phyloP scores from a whole-genome alignment of 2,113 vertebrate genomes.

The Neoarius graeffei region DNA sequence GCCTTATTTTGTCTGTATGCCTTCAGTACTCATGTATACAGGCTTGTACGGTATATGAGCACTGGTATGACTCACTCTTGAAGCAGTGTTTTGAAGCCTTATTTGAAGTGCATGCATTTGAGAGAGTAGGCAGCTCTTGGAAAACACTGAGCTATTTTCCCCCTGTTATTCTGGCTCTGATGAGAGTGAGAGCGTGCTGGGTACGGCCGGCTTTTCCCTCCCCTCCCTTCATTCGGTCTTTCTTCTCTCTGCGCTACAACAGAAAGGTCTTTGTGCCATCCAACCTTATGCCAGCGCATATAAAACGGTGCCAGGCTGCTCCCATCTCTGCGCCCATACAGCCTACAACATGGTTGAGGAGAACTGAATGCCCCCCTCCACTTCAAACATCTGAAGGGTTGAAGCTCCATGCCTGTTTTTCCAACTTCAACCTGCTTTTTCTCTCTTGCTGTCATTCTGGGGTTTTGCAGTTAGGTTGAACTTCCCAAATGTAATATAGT shows the following conservation, averaged over 20 bases:
- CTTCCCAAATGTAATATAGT: constrained; percentile 25
- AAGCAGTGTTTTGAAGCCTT: constrained; percentile 3
- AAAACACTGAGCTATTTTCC: constrained; percentile 18
- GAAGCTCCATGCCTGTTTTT: neutral
- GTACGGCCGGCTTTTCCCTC: constrained; percentile 44
- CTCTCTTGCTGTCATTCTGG: constrained; percentile 20
- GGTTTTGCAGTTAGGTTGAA: constrained; percentile 10
- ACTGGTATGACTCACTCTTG: neutral
- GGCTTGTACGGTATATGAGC: neutral
- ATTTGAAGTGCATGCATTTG: constrained; percentile 32
- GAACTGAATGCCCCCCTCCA: neutral
- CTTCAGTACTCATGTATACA: neutral
- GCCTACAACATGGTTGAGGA: neutral
- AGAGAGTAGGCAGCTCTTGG: neutral
- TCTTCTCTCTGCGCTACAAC: constrained; percentile 48
- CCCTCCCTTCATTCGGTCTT: constrained; percentile 20
- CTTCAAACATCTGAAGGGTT: constrained; percentile 17
- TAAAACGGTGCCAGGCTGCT: constrained; percentile 45
- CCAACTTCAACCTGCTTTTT: constrained; percentile 19
- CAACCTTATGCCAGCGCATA: constrained; percentile 25
- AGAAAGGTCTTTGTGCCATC: constrained; percentile 62
- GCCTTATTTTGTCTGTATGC: neutral
- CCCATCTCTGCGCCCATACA: constrained; percentile 26
- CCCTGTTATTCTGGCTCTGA: constrained; percentile 20
- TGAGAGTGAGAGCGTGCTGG: constrained; percentile 39